These are phyloP conservation scores for Isurus oxyrinchus DNA, from an alignment of 2,113 vertebrate genomes.

Conservation along the genomic window DNA sequence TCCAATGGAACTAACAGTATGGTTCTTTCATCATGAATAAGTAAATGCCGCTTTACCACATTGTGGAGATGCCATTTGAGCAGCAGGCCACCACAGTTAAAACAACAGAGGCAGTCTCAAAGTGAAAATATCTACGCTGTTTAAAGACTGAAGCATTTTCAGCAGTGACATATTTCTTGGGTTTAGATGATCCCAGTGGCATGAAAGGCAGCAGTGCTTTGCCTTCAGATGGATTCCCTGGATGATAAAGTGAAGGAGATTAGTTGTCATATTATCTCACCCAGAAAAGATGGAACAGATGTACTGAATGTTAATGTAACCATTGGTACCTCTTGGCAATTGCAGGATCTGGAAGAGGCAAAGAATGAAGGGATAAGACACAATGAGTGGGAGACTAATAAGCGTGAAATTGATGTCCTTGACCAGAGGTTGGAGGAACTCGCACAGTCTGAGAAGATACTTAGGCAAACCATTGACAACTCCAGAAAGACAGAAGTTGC, in stretches of 20 bases:
- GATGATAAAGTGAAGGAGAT: constrained; percentile 42
- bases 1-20: constrained; percentile 44
- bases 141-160: neutral
- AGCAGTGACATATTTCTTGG: neutral
- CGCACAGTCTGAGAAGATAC: constrained; percentile 46
- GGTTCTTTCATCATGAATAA: constrained; percentile 50
- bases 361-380: neutral
- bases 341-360: constrained; percentile 47
- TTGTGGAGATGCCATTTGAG: neutral
- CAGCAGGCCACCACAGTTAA: neutral
- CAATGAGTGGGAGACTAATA: constrained; percentile 26
- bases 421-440: constrained; percentile 49
- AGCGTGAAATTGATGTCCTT: constrained; percentile 41
- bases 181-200: neutral
- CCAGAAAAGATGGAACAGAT: constrained; percentile 42
- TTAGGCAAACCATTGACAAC: constrained; percentile 44
- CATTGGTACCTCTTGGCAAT: constrained; percentile 50
- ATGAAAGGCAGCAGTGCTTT: neutral
- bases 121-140: neutral
- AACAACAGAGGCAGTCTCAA: neutral
- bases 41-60: constrained; percentile 42
- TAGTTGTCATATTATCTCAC: constrained; percentile 45
- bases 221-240: constrained; percentile 46
- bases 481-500: constrained; percentile 44
- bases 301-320: constrained; percentile 48